Conservation (phyloP, 2,113 vertebrate genomes). For the Pungitius pungitius region DNA sequence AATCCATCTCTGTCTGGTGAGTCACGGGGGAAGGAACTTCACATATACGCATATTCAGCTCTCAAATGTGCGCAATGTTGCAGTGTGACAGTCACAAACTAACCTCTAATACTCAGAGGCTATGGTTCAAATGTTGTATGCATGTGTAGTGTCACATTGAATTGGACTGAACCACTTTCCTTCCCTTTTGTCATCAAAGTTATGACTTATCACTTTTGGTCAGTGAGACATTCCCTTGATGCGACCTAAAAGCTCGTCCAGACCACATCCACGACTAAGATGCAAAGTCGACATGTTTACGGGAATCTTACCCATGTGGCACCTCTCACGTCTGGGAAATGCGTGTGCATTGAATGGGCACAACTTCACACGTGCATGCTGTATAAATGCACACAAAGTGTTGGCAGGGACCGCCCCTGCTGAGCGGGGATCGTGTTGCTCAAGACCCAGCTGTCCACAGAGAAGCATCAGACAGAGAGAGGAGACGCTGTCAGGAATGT, state of each 20-base stretch:
- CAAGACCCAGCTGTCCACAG: conserved; percentile 74
- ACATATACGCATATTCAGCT: conserved; percentile 8
- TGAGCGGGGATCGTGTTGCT: conserved; percentile 67
- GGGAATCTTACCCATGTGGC: conserved; percentile 60
- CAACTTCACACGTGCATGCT: conserved; percentile 40
- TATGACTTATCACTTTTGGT: background rate
- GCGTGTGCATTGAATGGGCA: conserved; percentile 35
- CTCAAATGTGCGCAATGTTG: background rate
- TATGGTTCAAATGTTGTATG: background rate
- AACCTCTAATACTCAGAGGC: background rate
- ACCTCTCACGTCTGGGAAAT: conserved; percentile 52
- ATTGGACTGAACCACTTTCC: background rate
- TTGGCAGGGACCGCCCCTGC: conserved; percentile 26
- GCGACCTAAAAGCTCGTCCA: conserved; percentile 1
- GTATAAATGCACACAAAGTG: conserved; percentile 50
- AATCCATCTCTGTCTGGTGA: conserved; percentile 51
- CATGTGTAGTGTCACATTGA: background rate
- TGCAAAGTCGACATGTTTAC: conserved; percentile 28
- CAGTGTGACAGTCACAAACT: background rate
- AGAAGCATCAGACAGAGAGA: conserved; percentile 62
- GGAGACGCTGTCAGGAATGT: conserved; percentile 77
- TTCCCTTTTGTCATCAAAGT: background rate
- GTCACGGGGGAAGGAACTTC: conserved; percentile 43
- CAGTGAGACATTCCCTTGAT: conserved; percentile 16
- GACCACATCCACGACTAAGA: conserved; percentile 10